Conservation (phyloP, 2,113 vertebrate genomes). For the Poicephalus gulielmi region DNA sequence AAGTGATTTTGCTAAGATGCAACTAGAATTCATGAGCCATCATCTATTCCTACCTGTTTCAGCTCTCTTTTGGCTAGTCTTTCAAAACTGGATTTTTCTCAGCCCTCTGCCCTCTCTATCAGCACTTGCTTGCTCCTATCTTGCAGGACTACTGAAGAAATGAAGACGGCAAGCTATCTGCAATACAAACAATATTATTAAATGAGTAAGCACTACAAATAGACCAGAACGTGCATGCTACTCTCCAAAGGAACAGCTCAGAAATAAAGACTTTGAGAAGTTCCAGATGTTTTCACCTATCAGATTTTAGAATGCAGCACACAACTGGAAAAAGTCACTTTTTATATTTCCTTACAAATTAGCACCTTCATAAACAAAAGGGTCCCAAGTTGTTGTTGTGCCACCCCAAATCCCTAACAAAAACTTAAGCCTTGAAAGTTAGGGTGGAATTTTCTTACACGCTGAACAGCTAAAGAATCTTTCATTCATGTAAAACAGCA, state of each 20-base stretch:
- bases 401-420: not conserved
- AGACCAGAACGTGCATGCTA: not conserved
- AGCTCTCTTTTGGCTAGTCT: not conserved
- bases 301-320: not conserved
- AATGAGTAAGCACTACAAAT: not conserved
- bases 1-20: not conserved
- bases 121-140: not conserved
- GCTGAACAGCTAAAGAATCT: not conserved
- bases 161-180: not conserved
- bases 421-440: not conserved
- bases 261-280: not conserved
- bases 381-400: accelerated
- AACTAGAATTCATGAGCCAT: not conserved
- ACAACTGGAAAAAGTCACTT: not conserved
- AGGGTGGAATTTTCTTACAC: not conserved
- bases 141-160: not conserved
- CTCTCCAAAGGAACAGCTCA: not conserved
- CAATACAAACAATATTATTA: not conserved
- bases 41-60: not conserved
- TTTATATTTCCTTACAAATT: not conserved
- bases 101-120: not conserved
- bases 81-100: not conserved
- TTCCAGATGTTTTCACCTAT: not conserved
- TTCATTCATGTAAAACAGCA: not conserved
- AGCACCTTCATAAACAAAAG: not conserved